These are phyloP conservation scores for Brachypterus glaber DNA, from an alignment of 2,888 invertebrate species.

Conservation along the genomic window DNA sequence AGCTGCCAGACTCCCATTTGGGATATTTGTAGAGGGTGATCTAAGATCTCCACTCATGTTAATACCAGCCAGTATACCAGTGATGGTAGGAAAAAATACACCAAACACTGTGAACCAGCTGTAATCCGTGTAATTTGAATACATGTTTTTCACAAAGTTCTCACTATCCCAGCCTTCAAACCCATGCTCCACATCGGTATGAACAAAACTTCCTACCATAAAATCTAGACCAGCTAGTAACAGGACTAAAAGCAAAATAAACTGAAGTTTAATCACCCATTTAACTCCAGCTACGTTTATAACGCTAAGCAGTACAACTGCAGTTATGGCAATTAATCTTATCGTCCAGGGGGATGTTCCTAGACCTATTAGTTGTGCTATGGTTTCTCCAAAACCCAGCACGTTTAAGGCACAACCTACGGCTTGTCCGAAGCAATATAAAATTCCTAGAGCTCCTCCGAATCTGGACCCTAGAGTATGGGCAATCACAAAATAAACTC, in stretches of 20 bases:
- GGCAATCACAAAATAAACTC: constrained; percentile 89
- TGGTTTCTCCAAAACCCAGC: constrained; percentile 93
- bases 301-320: constrained; percentile 74
- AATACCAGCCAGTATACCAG: constrained; percentile 93
- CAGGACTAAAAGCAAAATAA: constrained; percentile 74
- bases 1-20: constrained; percentile 88
- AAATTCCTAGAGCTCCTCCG: constrained; percentile 84
- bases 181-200: constrained; percentile 62
- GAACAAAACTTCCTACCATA: constrained; percentile 83
- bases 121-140: constrained; percentile 68
- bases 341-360: constrained; percentile 71
- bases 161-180: constrained; percentile 79
- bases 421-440: constrained; percentile 96
- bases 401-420: constrained; percentile 95
- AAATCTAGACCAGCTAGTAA: constrained; percentile 87
- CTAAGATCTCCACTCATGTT: constrained; percentile 97
- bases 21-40: constrained; percentile 86
- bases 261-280: constrained; percentile 95
- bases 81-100: constrained; percentile 95
- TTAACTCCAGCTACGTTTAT: constrained; percentile 96
- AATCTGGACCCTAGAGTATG: constrained; percentile 90
- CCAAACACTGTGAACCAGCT: constrained; percentile 96
- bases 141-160: constrained; percentile 72
- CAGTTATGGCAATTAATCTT: constrained; percentile 77
- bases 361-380: constrained; percentile 72